Percentiles rank a stretch among this genome's conserved stretches.
Evolutionary conservation across 2,888 invertebrate species (phyloP).

Genomic region (Imbricaverruca yamaguchii): DNA sequence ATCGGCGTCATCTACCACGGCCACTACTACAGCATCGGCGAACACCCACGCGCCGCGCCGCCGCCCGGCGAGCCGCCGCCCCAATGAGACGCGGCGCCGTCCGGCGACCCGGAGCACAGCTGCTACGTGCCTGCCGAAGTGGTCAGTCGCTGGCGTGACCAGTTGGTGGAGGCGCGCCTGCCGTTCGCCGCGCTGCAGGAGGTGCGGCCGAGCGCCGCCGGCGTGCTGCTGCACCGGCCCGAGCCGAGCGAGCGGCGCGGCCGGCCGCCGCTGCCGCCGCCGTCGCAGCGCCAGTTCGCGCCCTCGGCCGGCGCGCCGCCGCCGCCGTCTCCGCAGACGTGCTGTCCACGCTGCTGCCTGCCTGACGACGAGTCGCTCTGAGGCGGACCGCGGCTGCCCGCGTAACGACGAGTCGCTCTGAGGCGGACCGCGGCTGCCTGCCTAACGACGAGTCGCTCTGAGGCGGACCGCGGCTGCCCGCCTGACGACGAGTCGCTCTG

Average conservation of each 20-base stretch:
- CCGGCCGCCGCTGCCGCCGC: background rate
- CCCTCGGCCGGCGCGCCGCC: background rate
- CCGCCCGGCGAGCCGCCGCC: constrained; percentile 3
- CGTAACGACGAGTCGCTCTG: constrained; percentile 3
- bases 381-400: background rate
- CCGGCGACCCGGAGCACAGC: background rate
- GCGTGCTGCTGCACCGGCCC: constrained; percentile 7
- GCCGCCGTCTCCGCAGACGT: background rate
- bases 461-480: background rate
- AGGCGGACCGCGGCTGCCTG: background rate
- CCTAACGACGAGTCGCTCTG: constrained; percentile 1
- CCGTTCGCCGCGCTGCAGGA: background rate
- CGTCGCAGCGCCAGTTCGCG: background rate
- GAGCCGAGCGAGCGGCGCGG: background rate
- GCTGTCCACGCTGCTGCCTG: constrained; percentile 8
- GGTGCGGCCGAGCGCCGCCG: background rate
- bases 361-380: constrained; percentile 4
- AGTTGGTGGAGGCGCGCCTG: background rate
- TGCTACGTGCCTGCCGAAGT: background rate
- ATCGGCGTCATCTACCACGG: constrained; percentile 90
- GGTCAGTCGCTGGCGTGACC: background rate
- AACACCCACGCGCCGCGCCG: background rate
- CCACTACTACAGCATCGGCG: background rate
- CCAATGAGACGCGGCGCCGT: background rate
- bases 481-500: constrained; percentile 4